Evolutionary conservation across 1,140 invertebrate genomes (phyloP).

Genomic region (Bursaphelenchus mucronatus): DNA sequence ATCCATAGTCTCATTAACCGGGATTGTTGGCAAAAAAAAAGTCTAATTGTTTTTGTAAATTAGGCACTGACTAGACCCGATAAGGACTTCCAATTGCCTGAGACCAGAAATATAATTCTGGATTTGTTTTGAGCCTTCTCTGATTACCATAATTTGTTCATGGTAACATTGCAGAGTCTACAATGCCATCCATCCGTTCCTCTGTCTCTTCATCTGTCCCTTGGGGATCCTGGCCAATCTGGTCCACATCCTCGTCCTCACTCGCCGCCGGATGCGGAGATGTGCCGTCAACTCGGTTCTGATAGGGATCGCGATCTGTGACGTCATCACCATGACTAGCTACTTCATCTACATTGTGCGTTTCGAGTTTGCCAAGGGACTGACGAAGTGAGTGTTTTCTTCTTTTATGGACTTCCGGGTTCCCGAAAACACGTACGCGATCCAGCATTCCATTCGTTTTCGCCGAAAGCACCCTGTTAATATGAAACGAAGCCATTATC

Average conservation of each 20-base stretch:
- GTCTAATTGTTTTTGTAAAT: background rate
- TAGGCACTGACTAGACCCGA: background rate
- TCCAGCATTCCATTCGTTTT: background rate
- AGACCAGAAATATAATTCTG: slow-evolving; percentile 4
- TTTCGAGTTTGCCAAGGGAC: slow-evolving; percentile 38
- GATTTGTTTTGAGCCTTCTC: slow-evolving; percentile 8
- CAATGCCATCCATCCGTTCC: slow-evolving; percentile 43
- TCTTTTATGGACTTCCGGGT: background rate
- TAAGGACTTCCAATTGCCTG: background rate
- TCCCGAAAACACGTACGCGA: background rate
- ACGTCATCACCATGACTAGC: slow-evolving; percentile 45
- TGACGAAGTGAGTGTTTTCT: slow-evolving; percentile 4
- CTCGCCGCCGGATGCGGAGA: slow-evolving; percentile 44
- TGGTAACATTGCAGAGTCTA: slow-evolving; percentile 34
- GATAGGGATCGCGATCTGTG: slow-evolving; percentile 38
- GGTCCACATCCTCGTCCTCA: slow-evolving; percentile 48
- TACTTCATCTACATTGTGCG: slow-evolving; percentile 51
- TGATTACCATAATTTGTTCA: slow-evolving; percentile 6
- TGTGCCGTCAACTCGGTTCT: slow-evolving; percentile 46
- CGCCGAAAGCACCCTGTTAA: background rate
- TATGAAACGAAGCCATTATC: background rate
- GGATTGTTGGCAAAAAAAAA: background rate
- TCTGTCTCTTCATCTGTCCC: slow-evolving; percentile 47
- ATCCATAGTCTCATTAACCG: too few species aligned
- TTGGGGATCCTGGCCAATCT: slow-evolving; percentile 50